Evolutionary conservation across 2,888 invertebrate genomes (phyloP).

Genomic region (Amiota minor): DNA sequence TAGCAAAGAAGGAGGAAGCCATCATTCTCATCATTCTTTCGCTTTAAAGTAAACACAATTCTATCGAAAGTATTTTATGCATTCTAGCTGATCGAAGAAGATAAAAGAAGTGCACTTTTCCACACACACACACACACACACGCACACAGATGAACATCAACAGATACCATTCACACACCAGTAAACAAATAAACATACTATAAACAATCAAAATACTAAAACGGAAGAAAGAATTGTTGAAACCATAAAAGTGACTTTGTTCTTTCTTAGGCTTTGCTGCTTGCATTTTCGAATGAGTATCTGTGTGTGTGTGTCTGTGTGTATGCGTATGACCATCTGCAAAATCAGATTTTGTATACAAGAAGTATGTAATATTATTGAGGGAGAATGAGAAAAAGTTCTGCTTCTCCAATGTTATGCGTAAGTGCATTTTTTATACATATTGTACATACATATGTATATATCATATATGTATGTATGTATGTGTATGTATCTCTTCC

Average conservation of each 20-base stretch:
- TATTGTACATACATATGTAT: no score
- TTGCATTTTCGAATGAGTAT: slow-evolving; percentile 12
- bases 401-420: neutral
- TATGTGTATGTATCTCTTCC: no score
- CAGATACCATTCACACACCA: neutral
- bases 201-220: neutral
- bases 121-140: slow-evolving; percentile 14
- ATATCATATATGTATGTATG: no score
- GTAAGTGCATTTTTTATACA: neutral
- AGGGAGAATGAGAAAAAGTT: neutral
- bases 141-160: slow-evolving; percentile 11
- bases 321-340: slow-evolving; percentile 59
- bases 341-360: neutral
- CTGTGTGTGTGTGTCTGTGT: slow-evolving; percentile 24
- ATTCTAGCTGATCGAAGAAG: no score
- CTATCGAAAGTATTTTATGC: no score
- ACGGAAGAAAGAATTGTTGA: slow-evolving; percentile 44
- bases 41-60: no score
- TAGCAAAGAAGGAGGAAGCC: no score
- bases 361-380: neutral
- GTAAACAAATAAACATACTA: neutral
- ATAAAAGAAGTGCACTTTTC: slow-evolving; percentile 34
- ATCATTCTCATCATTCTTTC: no score
- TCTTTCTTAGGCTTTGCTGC: slow-evolving; percentile 42
- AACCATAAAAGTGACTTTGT: slow-evolving; percentile 56